Evolutionary conservation across 2,113 vertebrate genomes (phyloP).

Genomic region (Cygnus buccinator): DNA sequence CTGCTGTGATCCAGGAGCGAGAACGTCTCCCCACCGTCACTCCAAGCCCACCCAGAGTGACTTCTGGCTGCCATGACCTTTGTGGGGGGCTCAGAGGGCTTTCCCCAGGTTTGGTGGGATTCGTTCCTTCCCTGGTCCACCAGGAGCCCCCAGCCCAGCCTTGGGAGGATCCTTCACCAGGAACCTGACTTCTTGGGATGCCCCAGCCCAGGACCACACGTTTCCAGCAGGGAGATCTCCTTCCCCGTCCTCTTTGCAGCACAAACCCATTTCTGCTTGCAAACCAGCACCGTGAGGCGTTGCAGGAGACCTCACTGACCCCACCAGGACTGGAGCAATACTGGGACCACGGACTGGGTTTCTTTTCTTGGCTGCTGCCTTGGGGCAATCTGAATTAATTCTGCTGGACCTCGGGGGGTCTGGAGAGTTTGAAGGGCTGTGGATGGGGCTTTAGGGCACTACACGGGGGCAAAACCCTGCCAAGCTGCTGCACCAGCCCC

Average conservation of each 20-base stretch:
- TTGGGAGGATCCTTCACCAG: background rate
- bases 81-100: background rate
- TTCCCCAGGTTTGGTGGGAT: background rate
- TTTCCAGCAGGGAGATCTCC: background rate
- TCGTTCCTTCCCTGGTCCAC: background rate
- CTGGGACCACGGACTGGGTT: background rate
- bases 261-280: background rate
- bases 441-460: rapidly evolving
- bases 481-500: background rate
- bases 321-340: background rate
- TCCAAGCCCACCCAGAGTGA: background rate
- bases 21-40: background rate
- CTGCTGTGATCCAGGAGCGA: background rate
- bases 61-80: background rate
- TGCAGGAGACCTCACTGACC: background rate
- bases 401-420: background rate
- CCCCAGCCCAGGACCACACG: rapidly evolving
- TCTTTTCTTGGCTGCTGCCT: background rate
- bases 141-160: background rate
- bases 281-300: rapidly evolving
- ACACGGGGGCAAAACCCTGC: background rate
- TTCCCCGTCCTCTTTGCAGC: background rate
- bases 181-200: background rate
- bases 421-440: background rate
- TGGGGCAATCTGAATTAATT: background rate